These are phyloP conservation scores for Psilanteris sp. DNA, from an alignment of 1,140 invertebrate species.

Conservation along the genomic window DNA sequence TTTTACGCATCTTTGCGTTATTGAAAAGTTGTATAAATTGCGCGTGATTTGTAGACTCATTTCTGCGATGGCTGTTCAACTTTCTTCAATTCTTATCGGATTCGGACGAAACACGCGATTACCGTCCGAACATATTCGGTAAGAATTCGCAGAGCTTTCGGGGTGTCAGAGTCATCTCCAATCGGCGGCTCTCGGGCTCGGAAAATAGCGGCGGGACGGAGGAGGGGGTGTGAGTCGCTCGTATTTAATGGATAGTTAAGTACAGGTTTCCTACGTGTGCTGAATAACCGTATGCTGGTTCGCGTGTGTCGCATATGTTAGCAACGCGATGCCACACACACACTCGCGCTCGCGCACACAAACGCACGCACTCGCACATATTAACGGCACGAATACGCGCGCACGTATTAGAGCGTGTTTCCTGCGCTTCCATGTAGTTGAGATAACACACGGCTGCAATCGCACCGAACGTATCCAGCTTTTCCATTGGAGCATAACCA, in stretches of 20 bases:
- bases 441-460: conserved; percentile 63
- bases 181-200: conserved; percentile 16
- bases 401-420: conserved; percentile 51
- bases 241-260: conserved; percentile 79
- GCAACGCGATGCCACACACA: conserved; percentile 40
- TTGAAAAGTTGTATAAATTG: too few species aligned
- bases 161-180: conserved; percentile 15
- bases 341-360: neutral
- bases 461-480: conserved; percentile 62
- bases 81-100: too few species aligned
- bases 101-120: too few species aligned
- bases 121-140: neutral
- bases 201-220: conserved; percentile 19
- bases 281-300: conserved; percentile 66
- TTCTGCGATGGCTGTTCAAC: too few species aligned
- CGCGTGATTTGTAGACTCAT: too few species aligned
- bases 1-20: too few species aligned
- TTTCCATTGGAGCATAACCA: conserved; percentile 68
- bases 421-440: conserved; percentile 54
- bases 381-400: conserved; percentile 47
- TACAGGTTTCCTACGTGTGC: conserved; percentile 74
- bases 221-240: conserved; percentile 41
- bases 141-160: conserved; percentile 8
- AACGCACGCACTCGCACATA: conserved; percentile 34
- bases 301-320: conserved; percentile 67